These are phyloP conservation scores for Ciconia nigra DNA, from an alignment of 2,797 vertebrate genomes.

Conservation along the genomic window DNA sequence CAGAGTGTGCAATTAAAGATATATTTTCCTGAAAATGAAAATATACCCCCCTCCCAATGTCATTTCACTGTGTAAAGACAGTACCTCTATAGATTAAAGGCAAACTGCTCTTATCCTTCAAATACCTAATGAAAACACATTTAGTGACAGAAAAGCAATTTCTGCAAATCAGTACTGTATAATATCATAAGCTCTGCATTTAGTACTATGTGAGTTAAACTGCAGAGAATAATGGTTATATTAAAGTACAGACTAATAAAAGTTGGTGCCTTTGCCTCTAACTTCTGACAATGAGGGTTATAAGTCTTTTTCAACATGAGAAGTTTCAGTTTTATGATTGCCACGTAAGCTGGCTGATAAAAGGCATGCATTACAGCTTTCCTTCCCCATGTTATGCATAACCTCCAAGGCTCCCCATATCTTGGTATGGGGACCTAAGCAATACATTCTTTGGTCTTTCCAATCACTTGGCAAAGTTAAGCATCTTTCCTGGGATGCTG, in stretches of 20 bases:
- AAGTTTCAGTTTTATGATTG: not conserved
- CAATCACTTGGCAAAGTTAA: not conserved
- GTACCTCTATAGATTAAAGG: not conserved
- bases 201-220: not conserved
- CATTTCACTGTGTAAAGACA: not conserved
- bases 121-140: slow-evolving; percentile 26
- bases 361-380: not conserved
- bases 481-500: not conserved
- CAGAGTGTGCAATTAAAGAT: not conserved
- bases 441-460: not conserved
- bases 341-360: not conserved
- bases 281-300: not conserved
- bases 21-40: not conserved
- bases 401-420: not conserved
- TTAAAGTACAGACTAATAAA: not conserved
- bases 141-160: slow-evolving; percentile 30
- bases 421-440: not conserved
- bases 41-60: not conserved
- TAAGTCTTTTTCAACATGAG: not conserved
- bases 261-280: not conserved
- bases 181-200: not conserved
- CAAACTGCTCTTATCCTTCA: slow-evolving; percentile 3
- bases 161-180: not conserved
- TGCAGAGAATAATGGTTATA: not conserved
- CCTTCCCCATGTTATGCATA: not conserved